phyloP scores from a whole-genome alignment of 2,113 vertebrate species.

The Catagonus wagneri region DNA sequence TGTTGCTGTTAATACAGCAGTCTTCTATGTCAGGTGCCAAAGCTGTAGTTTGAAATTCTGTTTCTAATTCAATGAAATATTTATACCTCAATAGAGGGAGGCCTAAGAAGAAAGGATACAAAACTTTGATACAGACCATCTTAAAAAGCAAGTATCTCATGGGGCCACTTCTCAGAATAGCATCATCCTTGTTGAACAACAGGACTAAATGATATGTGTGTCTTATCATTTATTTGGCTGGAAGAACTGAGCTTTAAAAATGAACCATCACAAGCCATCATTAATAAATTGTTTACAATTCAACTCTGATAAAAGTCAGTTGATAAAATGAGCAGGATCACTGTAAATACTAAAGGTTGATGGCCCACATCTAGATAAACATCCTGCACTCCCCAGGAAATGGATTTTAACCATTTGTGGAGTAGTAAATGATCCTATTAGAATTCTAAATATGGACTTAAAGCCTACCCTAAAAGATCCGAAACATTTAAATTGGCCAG shows the following conservation, averaged over 20 bases:
- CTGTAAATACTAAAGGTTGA: slow-evolving; percentile 23
- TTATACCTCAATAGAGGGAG: slow-evolving; percentile 29
- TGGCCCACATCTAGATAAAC: neutral
- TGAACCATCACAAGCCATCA: slow-evolving; percentile 15
- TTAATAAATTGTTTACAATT: slow-evolving; percentile 42
- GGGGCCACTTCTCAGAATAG: neutral
- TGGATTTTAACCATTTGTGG: slow-evolving; percentile 29
- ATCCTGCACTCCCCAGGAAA: slow-evolving; percentile 33
- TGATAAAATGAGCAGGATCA: neutral
- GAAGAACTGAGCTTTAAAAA: slow-evolving; percentile 33
- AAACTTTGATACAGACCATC: slow-evolving; percentile 34
- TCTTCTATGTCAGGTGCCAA: slow-evolving; percentile 16
- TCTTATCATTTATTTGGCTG: neutral
- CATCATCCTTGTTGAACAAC: neutral
- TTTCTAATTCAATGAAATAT: slow-evolving; percentile 61
- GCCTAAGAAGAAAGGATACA: neutral
- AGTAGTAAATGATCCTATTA: neutral
- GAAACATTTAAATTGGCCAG: slow-evolving; percentile 18
- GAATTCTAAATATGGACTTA: neutral
- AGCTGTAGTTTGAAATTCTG: slow-evolving; percentile 37
- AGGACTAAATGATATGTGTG: neutral
- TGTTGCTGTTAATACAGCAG: slow-evolving; percentile 37
- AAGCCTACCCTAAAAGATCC: neutral
- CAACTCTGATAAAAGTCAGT: neutral
- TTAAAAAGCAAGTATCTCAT: neutral